Evolutionary conservation across 2,888 invertebrate genomes (phyloP).

Genomic region (Glyphotaelius pellucidus): DNA sequence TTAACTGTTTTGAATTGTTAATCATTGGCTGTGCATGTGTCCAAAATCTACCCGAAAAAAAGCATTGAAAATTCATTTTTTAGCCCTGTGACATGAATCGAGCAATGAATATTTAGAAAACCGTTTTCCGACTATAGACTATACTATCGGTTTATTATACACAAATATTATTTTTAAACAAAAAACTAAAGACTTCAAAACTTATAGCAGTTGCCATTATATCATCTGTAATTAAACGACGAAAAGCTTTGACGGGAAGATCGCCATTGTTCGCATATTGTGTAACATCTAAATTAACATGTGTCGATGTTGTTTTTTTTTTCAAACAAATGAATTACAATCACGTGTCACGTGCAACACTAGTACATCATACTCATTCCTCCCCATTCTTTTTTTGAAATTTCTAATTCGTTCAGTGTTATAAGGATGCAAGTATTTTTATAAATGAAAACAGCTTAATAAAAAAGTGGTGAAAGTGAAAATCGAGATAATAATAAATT

Average conservation of each 20-base stretch:
- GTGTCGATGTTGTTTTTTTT: neutral
- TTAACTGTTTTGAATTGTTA: no score
- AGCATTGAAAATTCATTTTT: no score
- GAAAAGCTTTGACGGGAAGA: neutral
- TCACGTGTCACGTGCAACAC: neutral
- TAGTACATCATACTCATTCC: neutral
- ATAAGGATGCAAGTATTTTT: neutral
- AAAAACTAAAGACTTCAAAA: neutral
- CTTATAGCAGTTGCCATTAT: neutral
- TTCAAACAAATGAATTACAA: neutral
- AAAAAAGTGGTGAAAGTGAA: neutral
- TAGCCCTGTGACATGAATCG: no score
- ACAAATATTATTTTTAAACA: neutral
- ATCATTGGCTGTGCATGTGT: no score
- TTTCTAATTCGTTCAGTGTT: neutral
- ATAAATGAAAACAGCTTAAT: neutral
- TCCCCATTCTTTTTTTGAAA: neutral
- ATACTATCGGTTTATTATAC: neutral
- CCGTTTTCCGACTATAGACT: neutral
- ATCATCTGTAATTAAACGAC: neutral
- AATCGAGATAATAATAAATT: neutral
- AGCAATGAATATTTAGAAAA: no score
- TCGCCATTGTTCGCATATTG: neutral
- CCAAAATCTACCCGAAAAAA: no score
- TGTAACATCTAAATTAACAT: neutral